Evolutionary conservation across 2,113 vertebrate species (phyloP).

Genomic region (Phyllopteryx taeniolatus): DNA sequence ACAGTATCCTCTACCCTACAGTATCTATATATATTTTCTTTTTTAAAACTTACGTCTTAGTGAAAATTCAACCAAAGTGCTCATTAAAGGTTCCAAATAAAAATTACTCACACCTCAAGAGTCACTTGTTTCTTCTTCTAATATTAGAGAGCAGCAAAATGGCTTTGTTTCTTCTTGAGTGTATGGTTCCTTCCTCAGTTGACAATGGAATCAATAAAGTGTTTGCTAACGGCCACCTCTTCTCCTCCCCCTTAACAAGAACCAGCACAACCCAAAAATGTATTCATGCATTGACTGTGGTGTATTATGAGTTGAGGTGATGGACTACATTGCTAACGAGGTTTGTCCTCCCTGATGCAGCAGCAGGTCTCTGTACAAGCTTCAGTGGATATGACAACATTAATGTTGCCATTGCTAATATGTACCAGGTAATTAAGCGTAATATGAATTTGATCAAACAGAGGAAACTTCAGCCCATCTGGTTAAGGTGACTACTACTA

Average conservation of each 20-base stretch:
- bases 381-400: neutral
- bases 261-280: neutral
- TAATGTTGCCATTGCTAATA: neutral
- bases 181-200: neutral
- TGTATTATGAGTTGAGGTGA: neutral
- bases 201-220: neutral
- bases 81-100: too few species aligned
- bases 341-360: neutral
- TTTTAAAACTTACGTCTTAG: neutral
- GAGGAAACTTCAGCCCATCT: neutral
- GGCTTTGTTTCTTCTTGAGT: neutral
- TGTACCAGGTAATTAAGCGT: neutral
- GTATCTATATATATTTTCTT: neutral
- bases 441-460: neutral
- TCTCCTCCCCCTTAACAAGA: neutral
- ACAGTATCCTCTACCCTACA: neutral
- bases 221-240: too few species aligned
- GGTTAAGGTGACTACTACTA: slow-evolving; percentile 1
- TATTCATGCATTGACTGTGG: neutral
- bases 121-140: neutral
- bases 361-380: neutral
- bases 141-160: neutral
- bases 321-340: neutral
- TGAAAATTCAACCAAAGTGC: neutral
- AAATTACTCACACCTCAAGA: neutral